Conservation (phyloP, 2,888 invertebrate species). For the Cetonia aurata region DNA sequence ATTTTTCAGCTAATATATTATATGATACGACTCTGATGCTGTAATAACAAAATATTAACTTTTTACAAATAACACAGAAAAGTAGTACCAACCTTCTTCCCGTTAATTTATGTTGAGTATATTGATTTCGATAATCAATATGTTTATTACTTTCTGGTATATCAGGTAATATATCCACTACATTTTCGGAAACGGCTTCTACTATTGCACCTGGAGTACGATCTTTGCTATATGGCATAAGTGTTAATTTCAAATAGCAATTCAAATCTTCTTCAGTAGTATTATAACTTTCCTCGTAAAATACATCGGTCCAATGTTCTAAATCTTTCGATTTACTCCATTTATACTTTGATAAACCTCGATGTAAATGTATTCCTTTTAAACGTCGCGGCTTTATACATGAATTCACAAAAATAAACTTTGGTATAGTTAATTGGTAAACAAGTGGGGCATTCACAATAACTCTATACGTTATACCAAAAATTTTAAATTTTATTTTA, state of each 20-base stretch:
- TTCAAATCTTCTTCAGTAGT: constrained; percentile 74
- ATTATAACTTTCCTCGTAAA: constrained; percentile 71
- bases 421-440: constrained; percentile 72
- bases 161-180: constrained; percentile 71
- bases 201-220: constrained; percentile 68
- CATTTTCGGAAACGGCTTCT: constrained; percentile 52
- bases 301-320: constrained; percentile 72
- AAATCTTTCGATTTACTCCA: constrained; percentile 73
- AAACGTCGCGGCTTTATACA: constrained; percentile 78
- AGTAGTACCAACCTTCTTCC: constrained; percentile 66
- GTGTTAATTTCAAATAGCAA: constrained; percentile 72
- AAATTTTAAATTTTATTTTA: constrained; percentile 54
- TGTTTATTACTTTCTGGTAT: constrained; percentile 79
- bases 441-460: constrained; percentile 81
- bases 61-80: constrained; percentile 2
- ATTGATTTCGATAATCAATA: constrained; percentile 71
- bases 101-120: constrained; percentile 72
- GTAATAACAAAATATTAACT: constrained; percentile 54
- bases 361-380: constrained; percentile 72
- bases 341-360: constrained; percentile 69
- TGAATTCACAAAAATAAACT: constrained; percentile 78
- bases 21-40: constrained; percentile 85
- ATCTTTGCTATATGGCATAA: constrained; percentile 67
- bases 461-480: constrained; percentile 71
- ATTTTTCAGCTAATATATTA: constrained; percentile 89